A percentile compares a stretch with the other conserved stretches of the same genome.
Conservation (phyloP, 2,888 invertebrate species). For the Polylopha cassiicola region DNA sequence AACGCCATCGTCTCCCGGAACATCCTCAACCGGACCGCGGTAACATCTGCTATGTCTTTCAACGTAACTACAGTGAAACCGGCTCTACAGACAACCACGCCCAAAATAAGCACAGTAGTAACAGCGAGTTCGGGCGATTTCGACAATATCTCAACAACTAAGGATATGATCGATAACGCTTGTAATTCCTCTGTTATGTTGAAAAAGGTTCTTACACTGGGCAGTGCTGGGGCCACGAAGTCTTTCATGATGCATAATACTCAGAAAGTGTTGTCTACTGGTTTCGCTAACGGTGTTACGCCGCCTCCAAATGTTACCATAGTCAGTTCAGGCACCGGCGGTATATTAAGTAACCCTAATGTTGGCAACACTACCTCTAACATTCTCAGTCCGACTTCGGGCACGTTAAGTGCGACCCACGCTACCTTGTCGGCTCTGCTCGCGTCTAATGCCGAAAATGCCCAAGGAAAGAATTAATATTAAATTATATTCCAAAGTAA, state of each 20-base stretch:
- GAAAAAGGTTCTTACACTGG: constrained; percentile 70
- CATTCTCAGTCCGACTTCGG: constrained; percentile 54
- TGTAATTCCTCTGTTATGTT: constrained; percentile 73
- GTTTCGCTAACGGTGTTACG: constrained; percentile 63
- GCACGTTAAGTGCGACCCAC: constrained; percentile 69
- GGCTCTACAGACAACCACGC: constrained; percentile 49
- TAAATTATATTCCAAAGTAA: constrained; percentile 10
- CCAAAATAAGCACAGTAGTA: constrained; percentile 56
- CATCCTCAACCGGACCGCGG: constrained; percentile 55
- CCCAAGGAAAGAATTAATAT: constrained; percentile 29
- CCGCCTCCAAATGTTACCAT: constrained; percentile 70
- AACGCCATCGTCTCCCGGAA: constrained; percentile 72
- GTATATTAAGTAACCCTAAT: constrained; percentile 44
- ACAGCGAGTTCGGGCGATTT: constrained; percentile 52
- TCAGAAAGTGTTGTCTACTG: constrained; percentile 67
- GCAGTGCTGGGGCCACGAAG: constrained; percentile 64
- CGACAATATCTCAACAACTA: constrained; percentile 65
- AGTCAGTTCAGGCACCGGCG: constrained; percentile 63
- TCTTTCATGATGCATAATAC: constrained; percentile 74
- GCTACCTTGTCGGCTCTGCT: constrained; percentile 68
- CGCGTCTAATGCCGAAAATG: constrained; percentile 48
- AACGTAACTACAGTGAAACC: constrained; percentile 59
- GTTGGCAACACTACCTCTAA: constrained; percentile 43
- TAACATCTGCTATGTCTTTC: constrained; percentile 57
- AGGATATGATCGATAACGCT: constrained; percentile 73